Evolutionary conservation across 2,113 vertebrate species (phyloP), one percentile per base, ranked within the genome.

Genomic region (Anas platyrhynchos): DNA sequence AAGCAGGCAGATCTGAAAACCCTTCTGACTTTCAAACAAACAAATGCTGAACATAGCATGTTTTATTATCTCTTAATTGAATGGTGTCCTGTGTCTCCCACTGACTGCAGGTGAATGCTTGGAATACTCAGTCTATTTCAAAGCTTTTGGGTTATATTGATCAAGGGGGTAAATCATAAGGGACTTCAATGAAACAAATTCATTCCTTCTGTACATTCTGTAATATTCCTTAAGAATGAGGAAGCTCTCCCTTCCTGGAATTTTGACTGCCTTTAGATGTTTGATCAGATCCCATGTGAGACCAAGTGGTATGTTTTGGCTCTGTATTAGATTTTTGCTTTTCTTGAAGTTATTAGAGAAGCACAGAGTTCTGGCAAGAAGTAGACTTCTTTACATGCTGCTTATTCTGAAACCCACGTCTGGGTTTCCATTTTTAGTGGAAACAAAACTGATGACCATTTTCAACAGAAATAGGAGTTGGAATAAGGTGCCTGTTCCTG

Each of bases 201-300:
- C 77, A 69, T 95, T 95, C 86, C 89, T 92, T 89, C 74, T 92
- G 86, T 56, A 78, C 1, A 0, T 71, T 93, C 83, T 71, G 34
- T 62, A 92, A 7, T 91, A 44, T 18, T 93, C 69, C 62, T 84
- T 16, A 89, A 76, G 94, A 96, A 96, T 50, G 86, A 94, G 94
- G 91, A 95, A 96, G 81, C 54, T 89, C 36, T 93, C 74, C 77
- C 44, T 95, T 93, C 82, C 84, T 85, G 89, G 74, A 93, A 95
- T 95, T 93, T 65, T 71, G 46, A 32, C 63, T 89, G 81, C 71
- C 71, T 96, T 79, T 56, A 66, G 84, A 91, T 79, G 91, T 93
- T 92, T 96, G 94, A 84, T 95, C 83, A 48, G 77, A 62, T 94
- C 94, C 94, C 81, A 76, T 85, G 89, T 0, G 23, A 96, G 93